Conservation (phyloP, 2,888 invertebrate genomes). For the Lucinisca nassula region DNA sequence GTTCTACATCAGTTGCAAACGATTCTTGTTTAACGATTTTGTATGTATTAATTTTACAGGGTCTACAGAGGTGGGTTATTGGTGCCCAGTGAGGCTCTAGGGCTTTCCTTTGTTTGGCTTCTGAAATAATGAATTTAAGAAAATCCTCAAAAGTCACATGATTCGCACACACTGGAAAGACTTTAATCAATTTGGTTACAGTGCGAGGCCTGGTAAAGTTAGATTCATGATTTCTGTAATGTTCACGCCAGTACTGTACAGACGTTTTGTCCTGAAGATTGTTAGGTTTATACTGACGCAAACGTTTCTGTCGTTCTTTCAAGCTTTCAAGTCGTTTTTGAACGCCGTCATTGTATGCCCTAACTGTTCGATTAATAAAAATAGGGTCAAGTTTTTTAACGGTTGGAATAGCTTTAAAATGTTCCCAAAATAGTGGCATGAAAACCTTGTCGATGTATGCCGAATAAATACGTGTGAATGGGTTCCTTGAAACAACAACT, state of each 20-base stretch:
- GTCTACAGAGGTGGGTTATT: slow-evolving; percentile 55
- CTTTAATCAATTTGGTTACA: background rate
- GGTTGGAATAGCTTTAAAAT: slow-evolving; percentile 36
- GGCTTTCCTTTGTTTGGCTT: slow-evolving; percentile 9
- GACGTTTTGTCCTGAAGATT: background rate
- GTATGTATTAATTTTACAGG: slow-evolving; percentile 55
- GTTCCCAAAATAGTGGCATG: slow-evolving; percentile 63
- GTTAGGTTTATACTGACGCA: background rate
- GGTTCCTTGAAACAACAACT: slow-evolving; percentile 58
- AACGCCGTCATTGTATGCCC: background rate
- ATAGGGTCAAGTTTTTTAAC: background rate
- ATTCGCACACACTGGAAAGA: slow-evolving; percentile 58
- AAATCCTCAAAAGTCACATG: slow-evolving; percentile 60
- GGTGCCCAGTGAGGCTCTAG: slow-evolving; percentile 67
- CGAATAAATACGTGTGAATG: slow-evolving; percentile 58
- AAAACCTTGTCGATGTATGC: slow-evolving; percentile 64
- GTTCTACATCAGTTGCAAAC: slow-evolving; percentile 54
- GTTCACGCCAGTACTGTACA: background rate
- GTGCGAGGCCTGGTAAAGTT: background rate
- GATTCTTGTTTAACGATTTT: slow-evolving; percentile 61
- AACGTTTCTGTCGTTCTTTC: background rate
- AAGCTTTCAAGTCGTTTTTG: background rate
- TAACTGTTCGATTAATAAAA: slow-evolving; percentile 30
- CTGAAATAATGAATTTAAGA: slow-evolving; percentile 51
- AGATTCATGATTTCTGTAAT: background rate